A percentile compares a stretch with the other conserved stretches of the same genome.
These are phyloP conservation scores for Notarius lentiginosus DNA, from an alignment of 2,113 vertebrate genomes.

Conservation along the genomic window DNA sequence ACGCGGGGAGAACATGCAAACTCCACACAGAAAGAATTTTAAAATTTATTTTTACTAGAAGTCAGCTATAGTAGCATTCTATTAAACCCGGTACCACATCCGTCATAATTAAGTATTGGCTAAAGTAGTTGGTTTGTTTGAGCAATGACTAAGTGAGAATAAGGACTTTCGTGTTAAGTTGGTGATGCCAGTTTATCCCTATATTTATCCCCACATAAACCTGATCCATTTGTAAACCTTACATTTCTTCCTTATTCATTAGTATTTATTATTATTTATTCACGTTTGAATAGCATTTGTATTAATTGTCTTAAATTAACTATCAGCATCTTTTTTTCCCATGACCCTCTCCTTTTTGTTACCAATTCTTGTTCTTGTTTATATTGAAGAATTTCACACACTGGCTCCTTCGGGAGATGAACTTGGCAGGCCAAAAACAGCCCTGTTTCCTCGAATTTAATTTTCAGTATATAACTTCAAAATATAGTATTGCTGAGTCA, in stretches of 20 bases:
- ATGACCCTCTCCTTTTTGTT: neutral
- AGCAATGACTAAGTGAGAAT: neutral
- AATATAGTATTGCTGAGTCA: neutral
- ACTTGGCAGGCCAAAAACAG: neutral
- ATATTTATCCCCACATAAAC: neutral
- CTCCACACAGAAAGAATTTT: too few relatives aligned
- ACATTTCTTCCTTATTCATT: neutral
- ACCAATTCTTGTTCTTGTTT: neutral
- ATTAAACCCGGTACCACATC: too few relatives aligned
- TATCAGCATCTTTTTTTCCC: neutral
- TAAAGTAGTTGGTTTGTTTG: neutral
- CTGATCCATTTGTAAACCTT: neutral
- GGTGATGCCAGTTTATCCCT: neutral
- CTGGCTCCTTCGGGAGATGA: neutral
- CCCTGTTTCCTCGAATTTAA: neutral
- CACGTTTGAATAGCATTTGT: neutral
- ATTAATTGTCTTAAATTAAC: neutral
- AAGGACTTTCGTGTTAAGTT: neutral
- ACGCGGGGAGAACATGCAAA: too few relatives aligned
- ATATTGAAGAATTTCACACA: too few relatives aligned
- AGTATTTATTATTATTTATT: neutral
- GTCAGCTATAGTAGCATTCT: too few relatives aligned
- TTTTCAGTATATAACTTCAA: neutral
- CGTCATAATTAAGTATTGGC: neutral
- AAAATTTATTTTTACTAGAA: too few relatives aligned